Evolutionary conservation across 2,888 invertebrate species (phyloP).

Genomic region (Parelbella ahira): DNA sequence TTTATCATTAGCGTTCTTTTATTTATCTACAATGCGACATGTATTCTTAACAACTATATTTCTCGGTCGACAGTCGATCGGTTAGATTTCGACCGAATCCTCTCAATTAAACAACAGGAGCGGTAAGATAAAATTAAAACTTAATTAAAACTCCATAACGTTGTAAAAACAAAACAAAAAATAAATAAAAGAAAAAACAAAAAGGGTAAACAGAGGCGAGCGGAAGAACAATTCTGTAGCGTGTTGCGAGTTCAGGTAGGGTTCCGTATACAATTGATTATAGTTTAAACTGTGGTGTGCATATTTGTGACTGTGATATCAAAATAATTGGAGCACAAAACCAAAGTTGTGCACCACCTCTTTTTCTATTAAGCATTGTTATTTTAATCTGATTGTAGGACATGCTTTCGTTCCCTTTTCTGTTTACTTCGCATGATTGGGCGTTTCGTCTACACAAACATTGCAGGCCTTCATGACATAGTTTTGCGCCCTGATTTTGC

Average conservation of each 20-base stretch:
- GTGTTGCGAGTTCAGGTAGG: background rate
- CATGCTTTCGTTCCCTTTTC: too few relatives aligned
- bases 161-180: conserved; percentile 37
- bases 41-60: conserved; percentile 32
- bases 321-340: too few relatives aligned
- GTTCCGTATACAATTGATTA: too few relatives aligned
- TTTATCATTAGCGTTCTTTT: conserved; percentile 20
- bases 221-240: conserved; percentile 7
- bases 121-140: conserved; percentile 73
- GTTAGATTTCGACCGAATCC: conserved; percentile 46
- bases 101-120: conserved; percentile 48
- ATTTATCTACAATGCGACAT: conserved; percentile 29
- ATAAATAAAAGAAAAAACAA: conserved; percentile 28
- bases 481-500: too few relatives aligned
- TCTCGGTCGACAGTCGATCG: conserved; percentile 41
- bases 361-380: too few relatives aligned
- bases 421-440: too few relatives aligned
- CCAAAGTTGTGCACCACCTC: too few relatives aligned
- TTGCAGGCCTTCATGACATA: too few relatives aligned
- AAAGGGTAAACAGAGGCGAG: conserved; percentile 29
- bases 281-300: too few relatives aligned
- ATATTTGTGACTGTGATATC: too few relatives aligned
- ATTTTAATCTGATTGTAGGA: too few relatives aligned
- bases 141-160: conserved; percentile 74
- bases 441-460: too few relatives aligned